phyloP scores from a whole-genome alignment of 2,797 vertebrate species.

The Scomberomorus guttatus region DNA sequence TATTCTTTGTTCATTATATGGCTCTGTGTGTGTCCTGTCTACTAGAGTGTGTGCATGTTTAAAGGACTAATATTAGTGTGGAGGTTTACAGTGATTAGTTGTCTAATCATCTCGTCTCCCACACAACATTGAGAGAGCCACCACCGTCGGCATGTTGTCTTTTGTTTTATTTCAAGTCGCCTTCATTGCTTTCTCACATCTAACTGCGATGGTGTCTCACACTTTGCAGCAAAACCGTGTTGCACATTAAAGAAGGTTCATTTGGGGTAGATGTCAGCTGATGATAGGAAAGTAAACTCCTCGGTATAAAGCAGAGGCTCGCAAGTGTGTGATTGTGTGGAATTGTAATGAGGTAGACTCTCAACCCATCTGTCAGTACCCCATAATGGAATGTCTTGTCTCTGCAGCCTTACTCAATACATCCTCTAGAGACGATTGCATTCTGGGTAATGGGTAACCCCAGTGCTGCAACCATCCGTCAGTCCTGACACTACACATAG shows the following conservation, averaged over 20 bases:
- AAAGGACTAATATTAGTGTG: slow-evolving; percentile 18
- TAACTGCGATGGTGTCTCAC: background rate
- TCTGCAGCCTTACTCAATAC: slow-evolving; percentile 34
- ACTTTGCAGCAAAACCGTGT: background rate
- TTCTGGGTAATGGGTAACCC: slow-evolving; percentile 73
- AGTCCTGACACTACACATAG: slow-evolving; percentile 50
- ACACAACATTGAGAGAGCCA: slow-evolving; percentile 5
- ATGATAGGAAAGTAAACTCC: slow-evolving; percentile 12
- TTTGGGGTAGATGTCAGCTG: background rate
- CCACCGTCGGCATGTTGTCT: slow-evolving; percentile 11
- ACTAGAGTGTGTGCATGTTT: background rate
- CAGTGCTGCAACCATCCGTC: slow-evolving; percentile 67
- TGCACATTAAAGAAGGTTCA: slow-evolving; percentile 1
- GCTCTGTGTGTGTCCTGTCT: background rate
- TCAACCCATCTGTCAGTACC: slow-evolving; percentile 33
- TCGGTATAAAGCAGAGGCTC: background rate
- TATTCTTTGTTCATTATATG: slow-evolving; percentile 7
- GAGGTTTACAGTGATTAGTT: slow-evolving; percentile 26
- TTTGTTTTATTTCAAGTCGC: slow-evolving; percentile 37
- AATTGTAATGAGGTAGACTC: slow-evolving; percentile 29
- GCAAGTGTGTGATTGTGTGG: slow-evolving; percentile 26
- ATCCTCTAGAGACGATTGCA: slow-evolving; percentile 58
- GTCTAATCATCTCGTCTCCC: slow-evolving; percentile 16
- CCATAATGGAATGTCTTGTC: slow-evolving; percentile 49
- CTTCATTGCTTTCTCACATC: slow-evolving; percentile 32